Percentiles rank a stretch among this genome's conserved stretches.
Conservation (phyloP, 92 coral and sea anemone species). For the Bergia puertoricense region DNA sequence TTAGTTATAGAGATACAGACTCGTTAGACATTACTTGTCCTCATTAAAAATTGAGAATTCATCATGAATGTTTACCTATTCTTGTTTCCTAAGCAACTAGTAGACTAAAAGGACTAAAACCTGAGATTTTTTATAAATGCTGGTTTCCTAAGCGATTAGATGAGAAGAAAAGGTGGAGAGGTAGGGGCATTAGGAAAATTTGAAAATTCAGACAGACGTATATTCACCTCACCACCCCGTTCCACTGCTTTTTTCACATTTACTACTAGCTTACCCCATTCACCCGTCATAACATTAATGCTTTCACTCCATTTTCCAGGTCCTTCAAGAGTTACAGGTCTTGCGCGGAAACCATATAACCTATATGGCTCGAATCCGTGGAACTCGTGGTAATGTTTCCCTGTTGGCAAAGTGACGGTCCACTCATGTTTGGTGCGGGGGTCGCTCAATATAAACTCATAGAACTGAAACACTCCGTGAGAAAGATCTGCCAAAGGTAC, state of each 20-base stretch:
- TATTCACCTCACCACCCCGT: no score
- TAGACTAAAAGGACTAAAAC: no score
- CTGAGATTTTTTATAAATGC: no score
- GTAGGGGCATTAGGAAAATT: no score
- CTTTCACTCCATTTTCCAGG: slow-evolving; percentile 40
- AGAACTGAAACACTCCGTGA: slow-evolving; percentile 24
- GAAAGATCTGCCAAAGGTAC: slow-evolving; percentile 3
- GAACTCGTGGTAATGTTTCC: slow-evolving; percentile 1
- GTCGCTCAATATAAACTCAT: slow-evolving; percentile 11
- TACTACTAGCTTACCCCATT: background rate
- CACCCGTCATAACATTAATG: slow-evolving; percentile 32
- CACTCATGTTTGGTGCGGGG: background rate
- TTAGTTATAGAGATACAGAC: no score
- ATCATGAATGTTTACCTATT: no score
- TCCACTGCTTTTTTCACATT: background rate
- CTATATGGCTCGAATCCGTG: background rate
- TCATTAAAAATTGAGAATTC: no score
- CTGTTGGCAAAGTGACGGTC: slow-evolving; percentile 4
- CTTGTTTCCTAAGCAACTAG: no score
- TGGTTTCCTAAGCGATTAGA: no score
- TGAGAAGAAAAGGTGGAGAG: no score
- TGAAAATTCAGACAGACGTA: no score
- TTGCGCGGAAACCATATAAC: slow-evolving; percentile 8
- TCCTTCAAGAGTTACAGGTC: slow-evolving; percentile 37
- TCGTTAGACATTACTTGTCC: no score